A percentile compares a stretch with the other conserved stretches of the same genome.
phyloP scores from a whole-genome alignment of 2,888 invertebrate genomes.

The Stenodema calcarata region DNA sequence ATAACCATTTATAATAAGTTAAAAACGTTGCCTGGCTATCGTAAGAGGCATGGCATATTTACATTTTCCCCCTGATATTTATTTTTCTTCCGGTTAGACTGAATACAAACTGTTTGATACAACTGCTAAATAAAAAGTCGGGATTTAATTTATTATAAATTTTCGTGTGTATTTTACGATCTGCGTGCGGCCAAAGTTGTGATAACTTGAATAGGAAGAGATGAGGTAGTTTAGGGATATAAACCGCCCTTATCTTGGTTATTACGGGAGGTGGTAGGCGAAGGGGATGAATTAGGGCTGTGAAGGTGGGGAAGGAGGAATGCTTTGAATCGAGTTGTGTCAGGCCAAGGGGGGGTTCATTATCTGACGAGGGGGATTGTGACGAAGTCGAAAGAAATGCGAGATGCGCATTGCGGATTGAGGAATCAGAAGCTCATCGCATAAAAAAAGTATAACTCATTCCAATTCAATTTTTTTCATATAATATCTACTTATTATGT shows the following conservation, averaged over 20 bases:
- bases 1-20: too few relatives aligned
- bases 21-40: too few relatives aligned
- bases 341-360: neutral
- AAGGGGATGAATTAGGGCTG: neutral
- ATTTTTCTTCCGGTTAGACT: too few relatives aligned
- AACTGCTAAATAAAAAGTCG: too few relatives aligned
- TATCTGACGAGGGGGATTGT: neutral
- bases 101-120: too few relatives aligned
- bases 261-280: neutral
- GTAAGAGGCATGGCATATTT: too few relatives aligned
- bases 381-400: neutral
- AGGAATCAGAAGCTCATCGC: neutral
- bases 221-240: neutral
- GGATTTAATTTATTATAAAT: neutral
- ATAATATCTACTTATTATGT: neutral
- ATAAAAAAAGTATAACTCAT: neutral
- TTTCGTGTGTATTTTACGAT: neutral
- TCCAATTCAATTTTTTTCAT: neutral
- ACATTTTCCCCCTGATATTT: too few relatives aligned
- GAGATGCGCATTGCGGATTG: neutral
- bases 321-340: neutral
- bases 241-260: slow-evolving; percentile 3
- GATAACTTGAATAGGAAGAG: neutral
- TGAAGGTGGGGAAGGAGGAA: neutral
- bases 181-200: neutral